Evolutionary conservation across 1,140 invertebrate species (phyloP), one percentile per base, ranked within the genome.

Genomic region (Sycophila sp.): DNA sequence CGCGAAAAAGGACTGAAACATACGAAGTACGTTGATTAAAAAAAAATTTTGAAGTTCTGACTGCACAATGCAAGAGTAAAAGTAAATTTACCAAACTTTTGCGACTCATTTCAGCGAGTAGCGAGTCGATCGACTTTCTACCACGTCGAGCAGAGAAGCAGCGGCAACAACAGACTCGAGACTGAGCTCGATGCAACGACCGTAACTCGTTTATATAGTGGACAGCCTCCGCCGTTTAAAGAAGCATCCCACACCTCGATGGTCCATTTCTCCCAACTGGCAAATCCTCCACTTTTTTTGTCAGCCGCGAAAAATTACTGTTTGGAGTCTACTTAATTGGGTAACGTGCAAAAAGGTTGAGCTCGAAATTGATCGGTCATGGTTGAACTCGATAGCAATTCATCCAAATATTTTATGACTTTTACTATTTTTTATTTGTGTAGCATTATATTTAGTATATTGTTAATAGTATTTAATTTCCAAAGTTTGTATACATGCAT

Each of bases 31-130:
- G n/a, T n/a, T n/a, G n/a, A n/a, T n/a, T n/a, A 47, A 47, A 47
- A 7, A 24, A 47, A 10, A 22, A 2, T 47, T 47, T 47, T n/a
- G n/a, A n/a, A n/a, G n/a, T n/a, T n/a, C n/a, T n/a, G n/a, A n/a
- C n/a, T n/a, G n/a, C n/a, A n/a, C n/a, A n/a, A n/a, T n/a, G n/a
- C n/a, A 47, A 22, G 38, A 47, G 2, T 22, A 22, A 3, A 6
- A n/a, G 42, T 24, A 47, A 17, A 47, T 22, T 58, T 75, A 78
- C 77, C 76, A 75, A 28, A 47, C 62, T 55, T 34, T 73, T 77
- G 19, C 40, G 13, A 19, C 30, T 71, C 78, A 79, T 79, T 49
- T 62, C 59, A 53, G 24, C 26, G 1, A 22, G 55, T 19, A 19
- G 30, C n/a, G 36, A 49, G 36, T 19, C 42, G 17, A 63, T 63